These are phyloP conservation scores for Standfussiana lucernea DNA, from an alignment of 2,888 invertebrate species.

Conservation along the genomic window DNA sequence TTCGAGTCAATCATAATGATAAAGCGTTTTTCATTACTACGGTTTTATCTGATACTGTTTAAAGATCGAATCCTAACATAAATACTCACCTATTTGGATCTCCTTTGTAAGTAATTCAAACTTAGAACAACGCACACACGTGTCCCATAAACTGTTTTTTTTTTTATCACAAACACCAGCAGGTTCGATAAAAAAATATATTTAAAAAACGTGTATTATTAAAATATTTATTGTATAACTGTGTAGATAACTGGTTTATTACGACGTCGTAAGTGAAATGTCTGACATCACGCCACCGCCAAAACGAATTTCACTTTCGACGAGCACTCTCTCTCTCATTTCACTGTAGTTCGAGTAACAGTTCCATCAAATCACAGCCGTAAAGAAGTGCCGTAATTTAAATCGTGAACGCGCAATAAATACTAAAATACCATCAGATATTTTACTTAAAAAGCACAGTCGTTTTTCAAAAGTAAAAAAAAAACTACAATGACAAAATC, in stretches of 20 bases:
- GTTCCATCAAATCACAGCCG: slow-evolving; percentile 24
- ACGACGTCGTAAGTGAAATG: slow-evolving; percentile 73
- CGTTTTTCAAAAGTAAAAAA: neutral
- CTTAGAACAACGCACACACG: slow-evolving; percentile 22
- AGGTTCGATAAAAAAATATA: neutral
- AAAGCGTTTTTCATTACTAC: slow-evolving; percentile 32
- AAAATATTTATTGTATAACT: slow-evolving; percentile 59
- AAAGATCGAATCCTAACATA: slow-evolving; percentile 25
- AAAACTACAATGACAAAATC: neutral
- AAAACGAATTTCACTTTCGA: slow-evolving; percentile 85
- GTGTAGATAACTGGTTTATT: slow-evolving; percentile 69
- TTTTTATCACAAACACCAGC: slow-evolving; percentile 31
- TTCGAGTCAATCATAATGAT: slow-evolving; percentile 61
- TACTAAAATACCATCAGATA: neutral
- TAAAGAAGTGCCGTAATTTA: slow-evolving; percentile 8
- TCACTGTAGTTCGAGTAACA: slow-evolving; percentile 78
- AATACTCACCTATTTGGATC: slow-evolving; percentile 50
- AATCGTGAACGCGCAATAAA: slow-evolving; percentile 23
- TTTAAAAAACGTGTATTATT: slow-evolving; percentile 36
- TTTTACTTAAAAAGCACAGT: neutral
- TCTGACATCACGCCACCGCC: slow-evolving; percentile 79
- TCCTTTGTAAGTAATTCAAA: slow-evolving; percentile 35
- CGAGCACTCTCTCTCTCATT: slow-evolving; percentile 78
- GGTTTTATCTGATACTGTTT: slow-evolving; percentile 45
- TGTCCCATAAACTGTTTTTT: slow-evolving; percentile 10